Percentiles rank a stretch among this genome's conserved stretches.
phyloP scores from a whole-genome alignment of 2,113 vertebrate genomes.

The Arizona elegans region DNA sequence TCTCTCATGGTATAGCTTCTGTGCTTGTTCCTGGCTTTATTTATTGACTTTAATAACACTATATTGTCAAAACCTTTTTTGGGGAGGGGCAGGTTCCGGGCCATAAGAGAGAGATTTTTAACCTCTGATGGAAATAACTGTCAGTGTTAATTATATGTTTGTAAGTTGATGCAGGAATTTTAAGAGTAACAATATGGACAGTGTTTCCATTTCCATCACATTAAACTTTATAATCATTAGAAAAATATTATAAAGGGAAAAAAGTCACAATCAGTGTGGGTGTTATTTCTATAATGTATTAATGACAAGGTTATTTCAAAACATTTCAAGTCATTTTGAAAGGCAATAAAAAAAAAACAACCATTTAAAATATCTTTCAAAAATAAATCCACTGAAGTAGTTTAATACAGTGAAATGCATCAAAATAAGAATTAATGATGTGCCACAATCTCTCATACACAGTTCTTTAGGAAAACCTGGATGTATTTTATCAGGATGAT shows the following conservation, averaged over 20 bases:
- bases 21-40: not conserved
- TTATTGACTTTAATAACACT: not conserved
- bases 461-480: not conserved
- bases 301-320: not conserved
- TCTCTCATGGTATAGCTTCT: not conserved
- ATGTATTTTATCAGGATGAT: not conserved
- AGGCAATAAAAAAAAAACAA: not conserved
- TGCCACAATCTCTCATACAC: not conserved
- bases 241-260: not conserved
- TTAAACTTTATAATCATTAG: conserved; percentile 6
- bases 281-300: not conserved
- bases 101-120: not conserved
- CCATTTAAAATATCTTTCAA: not conserved
- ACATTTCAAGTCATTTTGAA: not conserved
- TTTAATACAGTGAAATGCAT: not conserved
- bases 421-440: not conserved
- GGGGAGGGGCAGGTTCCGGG: not conserved
- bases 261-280: not conserved
- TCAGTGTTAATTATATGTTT: conserved; percentile 4
- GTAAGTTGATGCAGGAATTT: not conserved
- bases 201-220: conserved; percentile 3
- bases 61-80: not conserved
- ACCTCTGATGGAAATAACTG: conserved; percentile 8
- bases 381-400: not conserved
- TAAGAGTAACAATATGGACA: not conserved